These are phyloP conservation scores for Heterodera carotae DNA, from an alignment of 1,140 invertebrate genomes.

Conservation along the genomic window DNA sequence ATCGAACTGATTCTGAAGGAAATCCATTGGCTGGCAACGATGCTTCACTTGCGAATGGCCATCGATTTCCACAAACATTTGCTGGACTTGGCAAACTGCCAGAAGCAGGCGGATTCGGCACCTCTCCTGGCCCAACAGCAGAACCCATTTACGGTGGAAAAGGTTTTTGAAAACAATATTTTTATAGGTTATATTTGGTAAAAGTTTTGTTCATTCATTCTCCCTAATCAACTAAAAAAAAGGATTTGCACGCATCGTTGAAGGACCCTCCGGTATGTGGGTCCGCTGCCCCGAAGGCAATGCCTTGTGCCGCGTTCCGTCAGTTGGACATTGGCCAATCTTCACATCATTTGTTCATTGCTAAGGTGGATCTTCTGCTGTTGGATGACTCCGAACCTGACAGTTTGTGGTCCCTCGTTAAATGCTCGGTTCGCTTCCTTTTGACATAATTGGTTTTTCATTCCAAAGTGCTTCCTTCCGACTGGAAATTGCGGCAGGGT, in stretches of 20 bases:
- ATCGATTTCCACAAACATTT: conserved; percentile 89
- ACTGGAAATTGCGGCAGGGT: conserved; percentile 76
- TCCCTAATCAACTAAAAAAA: too few relatives aligned
- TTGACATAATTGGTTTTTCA: conserved; percentile 69
- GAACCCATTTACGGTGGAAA: neutral
- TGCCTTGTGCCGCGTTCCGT: conserved; percentile 27
- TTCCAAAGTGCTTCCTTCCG: conserved; percentile 55
- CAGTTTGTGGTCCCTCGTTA: neutral
- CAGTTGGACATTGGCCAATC: conserved; percentile 87
- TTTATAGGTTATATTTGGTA: too few relatives aligned
- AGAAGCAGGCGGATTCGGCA: neutral
- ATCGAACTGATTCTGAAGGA: conserved; percentile 91
- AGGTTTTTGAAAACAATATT: too few relatives aligned
- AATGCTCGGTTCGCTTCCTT: too few relatives aligned
- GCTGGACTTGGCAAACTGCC: conserved; percentile 68
- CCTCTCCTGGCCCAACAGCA: conserved; percentile 6
- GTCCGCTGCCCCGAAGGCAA: neutral
- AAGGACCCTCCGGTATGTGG: neutral
- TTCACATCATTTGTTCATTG: conserved; percentile 91
- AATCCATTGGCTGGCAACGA: conserved; percentile 87
- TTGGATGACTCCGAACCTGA: conserved; percentile 78
- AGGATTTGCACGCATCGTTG: too few relatives aligned
- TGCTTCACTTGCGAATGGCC: conserved; percentile 91
- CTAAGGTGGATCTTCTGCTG: conserved; percentile 90
- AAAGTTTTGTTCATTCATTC: too few relatives aligned